Evolutionary conservation across 2,113 vertebrate species (phyloP).

Genomic region (Eleginops maclovinus): DNA sequence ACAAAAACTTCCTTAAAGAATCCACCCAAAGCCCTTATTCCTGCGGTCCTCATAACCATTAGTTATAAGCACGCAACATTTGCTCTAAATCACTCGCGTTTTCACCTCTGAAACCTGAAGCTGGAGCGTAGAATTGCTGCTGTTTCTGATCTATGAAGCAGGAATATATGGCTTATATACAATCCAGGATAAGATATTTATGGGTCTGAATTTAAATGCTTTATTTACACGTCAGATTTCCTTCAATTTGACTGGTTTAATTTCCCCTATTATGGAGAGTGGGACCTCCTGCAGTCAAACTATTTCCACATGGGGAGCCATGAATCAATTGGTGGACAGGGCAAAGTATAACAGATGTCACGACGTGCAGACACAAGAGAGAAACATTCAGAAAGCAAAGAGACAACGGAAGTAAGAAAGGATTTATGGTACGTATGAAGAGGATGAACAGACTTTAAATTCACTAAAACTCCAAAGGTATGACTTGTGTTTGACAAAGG

Average conservation of each 20-base stretch:
- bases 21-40: constrained; percentile 46
- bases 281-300: constrained; percentile 54
- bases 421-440: neutral
- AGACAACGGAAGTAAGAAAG: neutral
- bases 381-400: neutral
- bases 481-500: no score
- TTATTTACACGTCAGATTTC: neutral
- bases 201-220: neutral
- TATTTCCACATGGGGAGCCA: constrained; percentile 59
- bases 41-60: constrained; percentile 1
- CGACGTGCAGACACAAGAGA: constrained; percentile 18
- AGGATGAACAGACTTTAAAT: neutral
- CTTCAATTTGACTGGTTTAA: neutral
- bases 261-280: neutral
- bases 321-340: constrained; percentile 49
- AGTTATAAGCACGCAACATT: constrained; percentile 13
- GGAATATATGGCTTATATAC: neutral
- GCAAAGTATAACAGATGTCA: constrained; percentile 31
- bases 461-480: neutral
- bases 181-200: neutral
- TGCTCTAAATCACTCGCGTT: constrained; percentile 16
- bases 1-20: constrained; percentile 61
- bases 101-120: constrained; percentile 19
- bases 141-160: neutral
- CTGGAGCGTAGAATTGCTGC: neutral